Base-by-base conservation (phyloP, 2,888 invertebrate species). In the Polyploca ridens region DNA sequence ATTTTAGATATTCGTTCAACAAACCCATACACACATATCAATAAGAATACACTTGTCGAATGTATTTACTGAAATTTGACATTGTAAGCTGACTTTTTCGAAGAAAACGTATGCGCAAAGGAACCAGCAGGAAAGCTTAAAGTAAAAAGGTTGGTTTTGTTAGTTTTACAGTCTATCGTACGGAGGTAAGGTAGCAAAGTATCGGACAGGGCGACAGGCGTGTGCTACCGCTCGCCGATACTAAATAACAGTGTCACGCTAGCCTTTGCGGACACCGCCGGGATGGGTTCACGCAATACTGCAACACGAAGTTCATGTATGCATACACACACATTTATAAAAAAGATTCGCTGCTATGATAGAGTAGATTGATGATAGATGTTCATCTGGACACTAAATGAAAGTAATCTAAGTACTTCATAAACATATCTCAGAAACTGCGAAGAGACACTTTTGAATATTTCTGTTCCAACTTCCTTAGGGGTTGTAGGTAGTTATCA, bases 241-340 rank as follows among this genome's bases (percentile, higher is more conserved):
- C 92, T 93, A 93, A 93, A 93, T 93, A 93, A 93, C 91, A 91
- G 87, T 90, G 92, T 91, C 91, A 87, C 90, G 84, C 85, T 86
- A 82, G 84, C 90, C 91, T 93, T 93, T 93, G 86, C 85, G 83
- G 82, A 85, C 85, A 88, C 92, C 92, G 93, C 88, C 89, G 64
- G 85, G 86, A 85, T 65, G 68, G 69, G 1, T 2, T 10, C 62
- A 75, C 77, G 74, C 79, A 16, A 64, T 8, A 82, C 1, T 2
- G 74, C 71, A 62, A 65, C 71, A 74, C 58, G 63, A 64, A 63
- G 0, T 1, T 0, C 2, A 27, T 27, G 27, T 27, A 33, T 19
- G 38, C 16, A 16, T 19, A 33, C 33, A 54, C 19, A n/a, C 27
- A 27, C 27, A 27, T 27, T 27, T 27, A 27, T 27, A 41, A 58